Evolutionary conservation across 2,113 vertebrate genomes (phyloP), one percentile per base, ranked within the genome.

Genomic region (Perca fluviatilis): DNA sequence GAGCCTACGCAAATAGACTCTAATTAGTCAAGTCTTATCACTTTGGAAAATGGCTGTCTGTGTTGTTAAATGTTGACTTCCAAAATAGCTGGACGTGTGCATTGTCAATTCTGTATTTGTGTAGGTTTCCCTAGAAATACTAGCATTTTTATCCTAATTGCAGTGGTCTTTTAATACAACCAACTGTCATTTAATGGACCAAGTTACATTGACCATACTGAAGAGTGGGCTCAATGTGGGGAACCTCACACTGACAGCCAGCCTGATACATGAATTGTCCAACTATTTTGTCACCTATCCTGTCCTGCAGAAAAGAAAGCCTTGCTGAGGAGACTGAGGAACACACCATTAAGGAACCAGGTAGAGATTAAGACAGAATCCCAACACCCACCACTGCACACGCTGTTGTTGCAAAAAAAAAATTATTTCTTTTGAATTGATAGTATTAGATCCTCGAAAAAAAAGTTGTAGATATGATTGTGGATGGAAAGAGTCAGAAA

Each of bases 251-350:
- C 4, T 68, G 11, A 6, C 25, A 12, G 27, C 30, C 11, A 43
- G 16, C 23, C 27, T 56, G 13, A 36, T 18, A 12, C 1, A 16
- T 67, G 2, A 27, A 19, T 4, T 43, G 4, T 51, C 14, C 2
- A 60, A 51, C 10, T 8, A 3, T 21, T 61, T 43, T 33, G 8
- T 67, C 13, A 13, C 51, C 60, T 79, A 5, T 83, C 1, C n/a
- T 79, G 21, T 86, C 36, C 33, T 71, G 69, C 82, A 95, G 94
- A 72, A 49, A 73, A 14, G 63, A 90, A 33, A 65, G 57, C 5
- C 18, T 61, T 72, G 46, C 51, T 82, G 73, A 75, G 56, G 86
- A 85, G 56, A n/a, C 60, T 1, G 82, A 80, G 25, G 77, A 86
- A 46, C 36, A 67, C 1, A 0, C 15, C 0, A 1, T 19, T 6